A percentile compares a stretch with the other conserved stretches of the same genome.
phyloP scores from a whole-genome alignment of 2,797 vertebrate species.

The Brachyalestes nurse region DNA sequence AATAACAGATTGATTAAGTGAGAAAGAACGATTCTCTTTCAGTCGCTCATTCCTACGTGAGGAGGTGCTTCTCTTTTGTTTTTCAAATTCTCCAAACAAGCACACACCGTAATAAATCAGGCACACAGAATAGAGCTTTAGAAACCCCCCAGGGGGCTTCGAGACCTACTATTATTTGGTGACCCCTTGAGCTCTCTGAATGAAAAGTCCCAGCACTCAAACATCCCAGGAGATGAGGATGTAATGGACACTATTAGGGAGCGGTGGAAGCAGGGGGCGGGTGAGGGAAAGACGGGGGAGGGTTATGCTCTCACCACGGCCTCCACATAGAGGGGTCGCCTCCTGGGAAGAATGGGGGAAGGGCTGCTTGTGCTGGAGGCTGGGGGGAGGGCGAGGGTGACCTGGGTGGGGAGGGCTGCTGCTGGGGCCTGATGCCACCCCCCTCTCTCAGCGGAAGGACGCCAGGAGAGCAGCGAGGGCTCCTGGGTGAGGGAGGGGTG shows the following conservation, averaged over 20 bases:
- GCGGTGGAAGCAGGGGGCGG: constrained; percentile 48
- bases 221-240: constrained; percentile 56
- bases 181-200: constrained; percentile 45
- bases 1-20: constrained; percentile 20
- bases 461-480: constrained; percentile 45
- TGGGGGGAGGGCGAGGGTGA: constrained; percentile 52
- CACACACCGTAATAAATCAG: constrained; percentile 45
- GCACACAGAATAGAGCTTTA: constrained; percentile 51
- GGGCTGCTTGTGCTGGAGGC: constrained; percentile 47
- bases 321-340: constrained; percentile 71
- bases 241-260: constrained; percentile 52
- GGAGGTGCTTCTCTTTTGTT: constrained; percentile 38
- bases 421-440: constrained; percentile 18
- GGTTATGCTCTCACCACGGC: constrained; percentile 64
- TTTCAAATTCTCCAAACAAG: constrained; percentile 52
- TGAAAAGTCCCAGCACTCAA: constrained; percentile 53
- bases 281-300: constrained; percentile 39
- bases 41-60: constrained; percentile 13
- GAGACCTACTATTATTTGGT: constrained; percentile 54
- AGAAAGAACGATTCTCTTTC: constrained; percentile 22
- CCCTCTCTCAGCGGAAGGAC: constrained; percentile 34
- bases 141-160: constrained; percentile 42
- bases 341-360: constrained; percentile 55
- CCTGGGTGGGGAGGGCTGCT: constrained; percentile 35
- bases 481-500: constrained; percentile 45